Base-by-base conservation (phyloP, 2,888 invertebrate species). In the Pandemis cinnamomeana region DNA sequence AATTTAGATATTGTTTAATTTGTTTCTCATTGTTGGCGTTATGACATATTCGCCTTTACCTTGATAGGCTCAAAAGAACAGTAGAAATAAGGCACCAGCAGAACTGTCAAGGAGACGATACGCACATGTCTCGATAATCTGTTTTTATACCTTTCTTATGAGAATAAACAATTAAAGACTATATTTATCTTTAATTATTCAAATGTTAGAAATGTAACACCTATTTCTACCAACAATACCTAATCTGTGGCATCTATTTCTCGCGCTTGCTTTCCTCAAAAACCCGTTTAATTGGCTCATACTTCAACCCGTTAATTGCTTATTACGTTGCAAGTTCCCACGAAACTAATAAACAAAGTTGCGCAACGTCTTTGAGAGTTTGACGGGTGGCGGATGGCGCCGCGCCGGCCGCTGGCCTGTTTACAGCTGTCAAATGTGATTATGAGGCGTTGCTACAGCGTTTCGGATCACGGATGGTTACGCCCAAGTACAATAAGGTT, bases 311-410 rank as follows among this genome's bases (percentile, higher is more conserved):
- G 67, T 51, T 67, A 67, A 67, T 67, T 55, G 42, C 42, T 42
- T 55, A 53, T 55, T 55, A 67, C 67, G 67, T 53, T 53, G n/a
- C 5, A 11, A 20, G 58, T 68, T 68, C 67, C 58, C 67, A 68
- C 67, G 67, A 68, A 68, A 58, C 58, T 68, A 46, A 58, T 68
- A 68, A 68, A 68, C 67, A 68, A 68, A 55, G 13, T 68, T 68
- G 20, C 27, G 58, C 46, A 68, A 68, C 67, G 15, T 13, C 10
- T 10, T 46, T n/a, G 15, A 10, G 15, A 51, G 67, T 66, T 51
- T 41, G 66, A 67, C 53, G 53, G 51, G 60, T 41, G 5, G 5
- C n/a, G 15, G 42, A 7, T 7, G 20, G 63, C 46, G 46, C 44
- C 44, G 63, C 46, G 46, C 44, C 44, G 11, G 20, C 63, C 42